Evolutionary conservation across 2,113 vertebrate genomes (phyloP).

Genomic region (Actenoides hombroni): DNA sequence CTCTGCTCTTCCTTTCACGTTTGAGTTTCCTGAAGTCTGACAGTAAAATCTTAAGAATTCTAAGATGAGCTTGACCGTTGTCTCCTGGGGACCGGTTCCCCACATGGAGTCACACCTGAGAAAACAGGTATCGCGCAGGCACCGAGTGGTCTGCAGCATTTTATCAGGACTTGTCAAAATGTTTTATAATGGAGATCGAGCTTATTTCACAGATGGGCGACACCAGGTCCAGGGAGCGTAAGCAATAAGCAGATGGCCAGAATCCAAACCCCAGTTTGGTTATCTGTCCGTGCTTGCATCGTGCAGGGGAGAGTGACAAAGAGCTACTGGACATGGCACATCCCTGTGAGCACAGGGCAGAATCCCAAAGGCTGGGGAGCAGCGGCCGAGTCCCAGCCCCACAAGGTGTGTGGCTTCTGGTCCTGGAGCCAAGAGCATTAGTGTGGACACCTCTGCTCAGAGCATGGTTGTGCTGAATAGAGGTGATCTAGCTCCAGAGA

Average conservation of each 20-base stretch:
- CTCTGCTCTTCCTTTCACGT: conserved; percentile 17
- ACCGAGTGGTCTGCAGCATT: fast-evolving
- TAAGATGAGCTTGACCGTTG: background rate
- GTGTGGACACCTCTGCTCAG: background rate
- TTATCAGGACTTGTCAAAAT: background rate
- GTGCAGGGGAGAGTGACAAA: background rate
- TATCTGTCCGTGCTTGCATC: fast-evolving
- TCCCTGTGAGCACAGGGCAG: fast-evolving
- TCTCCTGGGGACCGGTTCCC: background rate
- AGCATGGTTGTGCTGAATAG: fast-evolving
- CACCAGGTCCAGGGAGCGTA: background rate
- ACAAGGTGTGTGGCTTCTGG: background rate
- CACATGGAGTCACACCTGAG: fast-evolving
- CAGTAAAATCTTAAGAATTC: background rate
- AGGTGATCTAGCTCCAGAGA: background rate
- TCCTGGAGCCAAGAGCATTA: fast-evolving
- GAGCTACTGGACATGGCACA: background rate
- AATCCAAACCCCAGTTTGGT: background rate
- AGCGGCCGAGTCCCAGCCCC: background rate
- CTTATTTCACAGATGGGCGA: background rate
- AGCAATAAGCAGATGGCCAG: background rate
- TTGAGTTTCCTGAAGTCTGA: conserved; percentile 31
- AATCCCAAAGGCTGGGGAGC: fast-evolving
- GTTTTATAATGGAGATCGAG: background rate
- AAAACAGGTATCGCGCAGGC: background rate